Percentiles rank a stretch among this genome's conserved stretches.
phyloP scores from a whole-genome alignment of 2,888 invertebrate genomes.

The Antheraea assamensis region DNA sequence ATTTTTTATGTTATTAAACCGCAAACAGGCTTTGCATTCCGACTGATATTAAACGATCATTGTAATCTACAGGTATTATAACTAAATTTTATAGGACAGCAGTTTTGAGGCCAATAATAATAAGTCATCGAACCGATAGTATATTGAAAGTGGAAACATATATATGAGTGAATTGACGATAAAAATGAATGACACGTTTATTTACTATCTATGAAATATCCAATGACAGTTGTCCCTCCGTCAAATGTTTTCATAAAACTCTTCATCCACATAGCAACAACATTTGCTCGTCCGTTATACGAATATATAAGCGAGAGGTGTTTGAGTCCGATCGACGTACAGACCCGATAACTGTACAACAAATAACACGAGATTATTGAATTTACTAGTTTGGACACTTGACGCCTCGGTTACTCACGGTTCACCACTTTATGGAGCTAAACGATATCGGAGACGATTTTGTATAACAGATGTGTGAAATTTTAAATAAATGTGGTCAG shows the following conservation, averaged over 20 bases:
- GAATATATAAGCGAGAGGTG: slow-evolving; percentile 16
- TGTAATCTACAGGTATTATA: too few species aligned
- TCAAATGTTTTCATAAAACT: slow-evolving; percentile 13
- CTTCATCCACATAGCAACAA: slow-evolving; percentile 3
- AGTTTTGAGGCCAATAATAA: too few species aligned
- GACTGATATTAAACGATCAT: too few species aligned
- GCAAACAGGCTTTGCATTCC: too few species aligned
- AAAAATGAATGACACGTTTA: not conserved
- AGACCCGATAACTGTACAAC: slow-evolving; percentile 38
- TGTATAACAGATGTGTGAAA: not conserved
- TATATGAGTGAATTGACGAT: not conserved
- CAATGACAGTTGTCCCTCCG: slow-evolving; percentile 5
- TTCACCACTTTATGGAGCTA: not conserved
- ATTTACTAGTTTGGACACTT: slow-evolving; percentile 40
- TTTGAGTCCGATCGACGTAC: slow-evolving; percentile 24
- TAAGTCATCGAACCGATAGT: too few species aligned
- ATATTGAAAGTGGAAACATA: not conserved
- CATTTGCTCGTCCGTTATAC: slow-evolving; percentile 15
- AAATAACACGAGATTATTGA: slow-evolving; percentile 40
- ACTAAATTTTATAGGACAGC: too few species aligned
- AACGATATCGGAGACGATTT: not conserved
- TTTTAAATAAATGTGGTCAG: not conserved
- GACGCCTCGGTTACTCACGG: slow-evolving; percentile 32
- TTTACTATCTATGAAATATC: not conserved
- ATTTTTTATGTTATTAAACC: too few species aligned